Percentiles rank a stretch among this genome's conserved stretches.
Evolutionary conservation across 1,140 invertebrate genomes (phyloP).

Genomic region (Pomacea maculata): DNA sequence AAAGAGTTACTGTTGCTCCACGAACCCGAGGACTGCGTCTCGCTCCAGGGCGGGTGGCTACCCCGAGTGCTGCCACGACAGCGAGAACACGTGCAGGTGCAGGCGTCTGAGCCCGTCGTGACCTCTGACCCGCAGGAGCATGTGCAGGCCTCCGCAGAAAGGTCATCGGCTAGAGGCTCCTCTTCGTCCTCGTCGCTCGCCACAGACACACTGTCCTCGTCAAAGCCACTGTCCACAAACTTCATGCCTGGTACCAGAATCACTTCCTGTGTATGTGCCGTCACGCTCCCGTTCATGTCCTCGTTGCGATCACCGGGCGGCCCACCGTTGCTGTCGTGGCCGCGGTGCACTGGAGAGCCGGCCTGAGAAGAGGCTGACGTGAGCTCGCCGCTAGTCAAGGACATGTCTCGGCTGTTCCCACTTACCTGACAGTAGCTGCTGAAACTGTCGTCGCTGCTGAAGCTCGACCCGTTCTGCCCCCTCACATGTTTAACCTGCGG

Average conservation of each 20-base stretch:
- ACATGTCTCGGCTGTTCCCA: constrained; percentile 32
- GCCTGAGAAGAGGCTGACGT: constrained; percentile 51
- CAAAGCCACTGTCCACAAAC: constrained; percentile 56
- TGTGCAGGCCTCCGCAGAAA: constrained; percentile 25
- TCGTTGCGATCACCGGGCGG: constrained; percentile 38
- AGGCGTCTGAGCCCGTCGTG: constrained; percentile 25
- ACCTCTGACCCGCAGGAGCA: constrained; percentile 26
- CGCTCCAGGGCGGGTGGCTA: constrained; percentile 25
- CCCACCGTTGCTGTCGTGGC: constrained; percentile 19
- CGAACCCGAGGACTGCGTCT: constrained; percentile 25
- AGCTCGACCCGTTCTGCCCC: constrained; percentile 39
- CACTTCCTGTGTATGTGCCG: constrained; percentile 23
- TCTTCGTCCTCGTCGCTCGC: constrained; percentile 44
- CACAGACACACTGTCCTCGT: constrained; percentile 45
- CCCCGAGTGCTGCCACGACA: constrained; percentile 26
- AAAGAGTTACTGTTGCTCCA: constrained; percentile 42
- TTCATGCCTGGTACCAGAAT: constrained; percentile 30
- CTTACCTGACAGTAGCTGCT: constrained; percentile 34
- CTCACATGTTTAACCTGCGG: neutral
- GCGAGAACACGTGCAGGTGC: constrained; percentile 37
- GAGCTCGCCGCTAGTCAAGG: constrained; percentile 51
- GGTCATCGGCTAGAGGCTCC: constrained; percentile 21
- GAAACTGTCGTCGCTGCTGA: constrained; percentile 50
- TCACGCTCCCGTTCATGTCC: constrained; percentile 28
- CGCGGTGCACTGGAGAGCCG: too few species aligned